phyloP scores from a whole-genome alignment of 2,113 vertebrate species.

The Psittacara wagleri region DNA sequence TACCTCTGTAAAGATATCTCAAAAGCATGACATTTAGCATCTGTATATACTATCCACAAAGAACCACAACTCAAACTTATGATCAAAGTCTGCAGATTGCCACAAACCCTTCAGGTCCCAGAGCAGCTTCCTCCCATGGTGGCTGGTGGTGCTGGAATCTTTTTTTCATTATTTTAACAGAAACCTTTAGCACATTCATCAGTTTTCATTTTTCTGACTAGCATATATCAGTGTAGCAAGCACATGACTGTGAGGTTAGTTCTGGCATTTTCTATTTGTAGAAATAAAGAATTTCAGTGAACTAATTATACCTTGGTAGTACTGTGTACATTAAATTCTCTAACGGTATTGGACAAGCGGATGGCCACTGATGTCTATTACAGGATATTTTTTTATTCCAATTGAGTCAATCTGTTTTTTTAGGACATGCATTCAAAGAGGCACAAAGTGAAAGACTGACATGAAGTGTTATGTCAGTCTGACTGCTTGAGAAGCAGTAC shows the following conservation, averaged over 20 bases:
- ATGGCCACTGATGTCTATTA: not conserved
- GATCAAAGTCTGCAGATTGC: not conserved
- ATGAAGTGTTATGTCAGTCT: not conserved
- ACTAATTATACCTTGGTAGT: not conserved
- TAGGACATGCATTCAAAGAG: not conserved
- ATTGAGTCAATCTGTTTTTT: not conserved
- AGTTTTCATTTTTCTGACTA: not conserved
- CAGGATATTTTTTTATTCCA: not conserved
- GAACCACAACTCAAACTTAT: not conserved
- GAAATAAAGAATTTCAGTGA: not conserved
- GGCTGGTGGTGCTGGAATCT: not conserved
- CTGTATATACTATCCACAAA: not conserved
- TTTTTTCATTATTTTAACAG: not conserved
- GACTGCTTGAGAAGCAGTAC: not conserved
- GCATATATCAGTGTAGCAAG: not conserved
- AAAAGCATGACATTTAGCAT: not conserved
- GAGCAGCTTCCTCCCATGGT: fast-evolving
- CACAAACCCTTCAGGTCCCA: not conserved
- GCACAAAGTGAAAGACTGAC: not conserved
- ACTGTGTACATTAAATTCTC: not conserved
- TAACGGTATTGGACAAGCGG: not conserved
- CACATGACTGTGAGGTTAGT: not conserved
- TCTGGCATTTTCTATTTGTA: not conserved
- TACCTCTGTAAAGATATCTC: not conserved
- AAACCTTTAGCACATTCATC: not conserved